These are phyloP conservation scores for Dasysyrphus tricinctus DNA, from an alignment of 2,888 invertebrate genomes.

Conservation along the genomic window DNA sequence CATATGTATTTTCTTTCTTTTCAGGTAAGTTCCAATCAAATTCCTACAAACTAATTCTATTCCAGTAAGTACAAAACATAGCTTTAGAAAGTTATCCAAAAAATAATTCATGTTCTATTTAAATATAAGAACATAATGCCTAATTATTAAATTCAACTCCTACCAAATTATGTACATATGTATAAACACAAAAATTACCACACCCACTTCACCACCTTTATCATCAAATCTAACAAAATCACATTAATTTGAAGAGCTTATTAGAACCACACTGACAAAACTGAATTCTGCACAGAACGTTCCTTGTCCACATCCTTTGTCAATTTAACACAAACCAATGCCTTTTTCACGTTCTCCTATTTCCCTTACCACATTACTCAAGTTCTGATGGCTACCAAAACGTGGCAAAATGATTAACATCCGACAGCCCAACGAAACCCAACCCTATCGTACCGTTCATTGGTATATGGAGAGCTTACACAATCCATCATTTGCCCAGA, in stretches of 20 bases:
- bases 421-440: slow-evolving; percentile 20
- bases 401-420: slow-evolving; percentile 67
- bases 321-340: slow-evolving; percentile 25
- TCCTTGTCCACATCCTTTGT: slow-evolving; percentile 28
- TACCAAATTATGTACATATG: neutral
- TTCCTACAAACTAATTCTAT: neutral
- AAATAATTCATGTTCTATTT: neutral
- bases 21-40: slow-evolving; percentile 31
- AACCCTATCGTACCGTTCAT: neutral
- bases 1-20: slow-evolving; percentile 19
- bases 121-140: neutral
- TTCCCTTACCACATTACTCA: slow-evolving; percentile 4
- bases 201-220: too few species aligned
- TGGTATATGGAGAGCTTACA: slow-evolving; percentile 21
- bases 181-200: neutral
- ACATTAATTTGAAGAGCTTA: slow-evolving; percentile 63
- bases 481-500: slow-evolving; percentile 69
- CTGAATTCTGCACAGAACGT: neutral
- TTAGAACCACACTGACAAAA: slow-evolving; percentile 35
- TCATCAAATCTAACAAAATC: slow-evolving; percentile 16
- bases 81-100: neutral
- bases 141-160: neutral
- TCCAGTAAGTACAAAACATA: neutral
- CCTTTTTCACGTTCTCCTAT: slow-evolving; percentile 8
- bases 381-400: slow-evolving; percentile 36